A percentile compares a stretch with the other conserved stretches of the same genome.
These are phyloP conservation scores for Eurystomus gularis DNA, from an alignment of 2,113 vertebrate genomes.

Conservation along the genomic window DNA sequence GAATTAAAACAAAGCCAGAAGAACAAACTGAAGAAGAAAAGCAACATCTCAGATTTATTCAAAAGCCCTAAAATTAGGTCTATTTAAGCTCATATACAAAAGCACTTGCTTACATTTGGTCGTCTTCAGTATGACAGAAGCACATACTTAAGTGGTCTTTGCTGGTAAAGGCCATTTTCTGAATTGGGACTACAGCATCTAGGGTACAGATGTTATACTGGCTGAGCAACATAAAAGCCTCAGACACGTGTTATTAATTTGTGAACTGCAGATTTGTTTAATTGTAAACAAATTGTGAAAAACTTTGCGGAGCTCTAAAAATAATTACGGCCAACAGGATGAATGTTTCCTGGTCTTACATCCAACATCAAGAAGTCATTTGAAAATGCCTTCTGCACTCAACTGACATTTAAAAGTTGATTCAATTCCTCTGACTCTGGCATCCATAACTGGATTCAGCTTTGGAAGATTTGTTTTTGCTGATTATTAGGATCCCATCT, in stretches of 20 bases:
- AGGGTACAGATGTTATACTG: neutral
- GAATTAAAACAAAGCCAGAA: neutral
- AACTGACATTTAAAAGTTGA: neutral
- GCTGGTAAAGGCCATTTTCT: neutral
- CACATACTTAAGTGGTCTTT: neutral
- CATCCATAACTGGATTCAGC: neutral
- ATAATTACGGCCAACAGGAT: neutral
- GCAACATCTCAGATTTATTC: neutral
- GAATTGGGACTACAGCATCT: neutral
- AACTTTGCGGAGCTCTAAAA: neutral
- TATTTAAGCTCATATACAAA: neutral
- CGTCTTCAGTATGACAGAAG: neutral
- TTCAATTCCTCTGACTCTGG: neutral
- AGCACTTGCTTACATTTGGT: neutral
- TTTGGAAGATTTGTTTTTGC: neutral
- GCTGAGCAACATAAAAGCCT: neutral
- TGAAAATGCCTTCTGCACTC: neutral
- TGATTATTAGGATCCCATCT: neutral
- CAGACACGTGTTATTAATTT: neutral
- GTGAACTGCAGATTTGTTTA: neutral
- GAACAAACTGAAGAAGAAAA: neutral
- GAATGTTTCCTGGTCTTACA: neutral
- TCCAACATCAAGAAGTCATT: neutral
- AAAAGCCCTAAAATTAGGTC: neutral
- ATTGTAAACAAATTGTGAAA: neutral